Evolutionary conservation across 2,797 vertebrate species (phyloP), one percentile per base, ranked within the genome.

Genomic region (Fundulus diaphanus): DNA sequence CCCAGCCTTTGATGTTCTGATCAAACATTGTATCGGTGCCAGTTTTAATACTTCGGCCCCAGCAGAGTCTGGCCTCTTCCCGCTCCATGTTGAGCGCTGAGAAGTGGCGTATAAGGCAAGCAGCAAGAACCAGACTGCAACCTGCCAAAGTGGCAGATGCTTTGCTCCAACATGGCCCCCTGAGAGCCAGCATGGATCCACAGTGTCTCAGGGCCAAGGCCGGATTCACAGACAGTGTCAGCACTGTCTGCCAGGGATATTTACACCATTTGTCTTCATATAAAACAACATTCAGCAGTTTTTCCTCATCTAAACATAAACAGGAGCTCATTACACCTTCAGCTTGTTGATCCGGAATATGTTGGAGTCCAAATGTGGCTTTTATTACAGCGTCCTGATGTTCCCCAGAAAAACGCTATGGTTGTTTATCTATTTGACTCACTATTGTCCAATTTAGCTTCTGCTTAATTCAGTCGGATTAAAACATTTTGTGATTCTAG

Each of bases 111-210:
- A 87, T 85, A 84, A 91, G 85, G 86, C 91, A 5, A 89, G 75
- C 89, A 73, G 84, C 85, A 75, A 90, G 87, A 92, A 90, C 90
- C 88, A 89, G 80, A 92, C 86, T 82, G 83, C 83, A 85, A 83
- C 83, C 85, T 92, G 93, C 92, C 90, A 93, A 90, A 84, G 81
- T 68, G 84, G 87, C 88, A 92, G 92, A 92, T 92, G 90, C 92
- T 92, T 90, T 91, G 91, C 92, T 93, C 92, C 90, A 93, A 92
- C 87, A 93, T 90, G 91, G 90, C 86, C 89, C 84, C 90, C 82
- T 15, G 89, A 92, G 92, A 93, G 89, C 90, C 89, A 91, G 89
- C 90, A 90, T 83, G 90, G 80, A 88, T 87, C 80, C 87, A 73
- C 88, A 76, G 78, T 70, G 35, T 85, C 75, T 79, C 82, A 0